These are phyloP conservation scores for Hafferia zeledoni DNA, from an alignment of 2,797 vertebrate species.

Conservation along the genomic window DNA sequence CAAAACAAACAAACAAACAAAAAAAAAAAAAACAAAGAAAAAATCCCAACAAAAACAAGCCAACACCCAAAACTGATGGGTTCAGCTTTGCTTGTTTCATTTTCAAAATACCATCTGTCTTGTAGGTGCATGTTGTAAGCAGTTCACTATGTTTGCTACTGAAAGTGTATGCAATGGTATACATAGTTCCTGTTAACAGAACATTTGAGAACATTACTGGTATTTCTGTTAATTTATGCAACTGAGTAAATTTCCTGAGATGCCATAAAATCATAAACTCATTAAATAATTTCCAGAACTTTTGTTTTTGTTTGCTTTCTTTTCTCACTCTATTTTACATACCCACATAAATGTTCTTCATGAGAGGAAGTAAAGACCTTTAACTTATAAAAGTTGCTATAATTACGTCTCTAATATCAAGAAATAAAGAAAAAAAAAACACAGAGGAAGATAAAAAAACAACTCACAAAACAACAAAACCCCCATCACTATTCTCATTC, in stretches of 20 bases:
- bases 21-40: too few relatives aligned
- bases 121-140: neutral
- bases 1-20: neutral
- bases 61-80: neutral
- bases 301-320: neutral
- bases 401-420: neutral
- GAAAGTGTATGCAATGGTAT: neutral
- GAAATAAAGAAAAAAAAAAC: neutral
- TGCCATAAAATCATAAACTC: neutral
- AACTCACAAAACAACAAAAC: neutral
- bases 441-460: accelerated
- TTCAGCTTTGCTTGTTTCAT: neutral
- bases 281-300: neutral
- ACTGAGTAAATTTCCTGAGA: neutral
- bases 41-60: neutral
- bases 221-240: neutral
- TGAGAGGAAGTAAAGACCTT: neutral
- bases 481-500: accelerated
- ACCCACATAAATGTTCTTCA: neutral
- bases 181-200: neutral
- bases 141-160: neutral
- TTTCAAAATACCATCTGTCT: neutral
- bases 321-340: neutral
- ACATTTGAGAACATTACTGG: neutral
- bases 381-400: neutral